Evolutionary conservation across 2,797 vertebrate species (phyloP).

Genomic region (Darevskia mixta): DNA sequence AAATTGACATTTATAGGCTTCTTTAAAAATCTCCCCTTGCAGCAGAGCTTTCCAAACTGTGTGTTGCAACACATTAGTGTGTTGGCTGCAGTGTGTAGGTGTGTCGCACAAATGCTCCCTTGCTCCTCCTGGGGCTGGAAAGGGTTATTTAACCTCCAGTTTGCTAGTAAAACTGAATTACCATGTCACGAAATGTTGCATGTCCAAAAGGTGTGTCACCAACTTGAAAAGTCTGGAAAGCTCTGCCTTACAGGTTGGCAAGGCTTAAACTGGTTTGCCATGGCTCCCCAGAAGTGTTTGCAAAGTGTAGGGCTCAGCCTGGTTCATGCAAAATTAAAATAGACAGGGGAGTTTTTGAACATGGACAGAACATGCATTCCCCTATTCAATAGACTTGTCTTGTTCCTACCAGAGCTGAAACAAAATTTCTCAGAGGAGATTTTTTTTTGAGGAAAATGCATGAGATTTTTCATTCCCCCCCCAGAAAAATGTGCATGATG

Average conservation of each 20-base stretch:
- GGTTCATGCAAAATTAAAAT: not conserved
- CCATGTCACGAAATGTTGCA: no score
- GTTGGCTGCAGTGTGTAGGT: no score
- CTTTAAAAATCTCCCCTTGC: not conserved
- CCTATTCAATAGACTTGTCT: not conserved
- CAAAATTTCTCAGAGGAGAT: not conserved
- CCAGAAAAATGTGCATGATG: no score
- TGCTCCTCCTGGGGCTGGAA: no score
- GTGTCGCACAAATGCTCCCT: no score
- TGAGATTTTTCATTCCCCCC: no score
- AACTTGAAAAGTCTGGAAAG: no score
- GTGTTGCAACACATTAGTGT: no score
- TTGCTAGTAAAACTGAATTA: no score
- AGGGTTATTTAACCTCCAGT: no score
- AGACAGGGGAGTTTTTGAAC: not conserved
- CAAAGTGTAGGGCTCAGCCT: not conserved
- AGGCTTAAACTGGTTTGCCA: not conserved
- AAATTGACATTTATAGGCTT: constrained; percentile 10
- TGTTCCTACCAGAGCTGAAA: not conserved
- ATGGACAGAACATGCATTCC: not conserved
- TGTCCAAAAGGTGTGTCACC: no score
- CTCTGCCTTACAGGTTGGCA: not conserved
- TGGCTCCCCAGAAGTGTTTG: not conserved
- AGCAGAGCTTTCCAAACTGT: no score
- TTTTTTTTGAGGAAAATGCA: not conserved